phyloP scores from a whole-genome alignment of 2,888 invertebrate species.

The Silvanus unidentatus region DNA sequence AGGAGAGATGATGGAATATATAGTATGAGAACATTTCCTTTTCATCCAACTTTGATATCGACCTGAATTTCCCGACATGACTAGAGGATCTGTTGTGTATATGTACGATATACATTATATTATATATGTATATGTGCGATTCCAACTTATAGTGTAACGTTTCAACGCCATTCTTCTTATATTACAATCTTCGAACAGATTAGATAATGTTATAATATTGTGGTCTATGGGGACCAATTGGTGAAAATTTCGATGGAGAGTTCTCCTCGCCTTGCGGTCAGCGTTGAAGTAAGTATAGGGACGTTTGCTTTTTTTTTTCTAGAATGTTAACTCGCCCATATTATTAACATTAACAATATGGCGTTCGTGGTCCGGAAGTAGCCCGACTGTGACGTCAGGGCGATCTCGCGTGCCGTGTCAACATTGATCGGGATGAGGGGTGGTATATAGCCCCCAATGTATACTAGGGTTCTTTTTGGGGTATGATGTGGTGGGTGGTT shows the following conservation, averaged over 20 bases:
- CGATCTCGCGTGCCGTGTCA: constrained; percentile 44
- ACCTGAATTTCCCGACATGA: not conserved
- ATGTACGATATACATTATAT: too few species aligned
- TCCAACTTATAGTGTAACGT: too few species aligned
- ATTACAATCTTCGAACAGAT: too few species aligned
- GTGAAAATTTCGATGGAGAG: too few species aligned
- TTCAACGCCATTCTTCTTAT: too few species aligned
- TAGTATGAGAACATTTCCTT: not conserved
- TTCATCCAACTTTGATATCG: constrained; percentile 3
- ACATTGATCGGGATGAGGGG: constrained; percentile 40
- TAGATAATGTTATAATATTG: too few species aligned
- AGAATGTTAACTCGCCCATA: too few species aligned
- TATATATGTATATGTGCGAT: too few species aligned
- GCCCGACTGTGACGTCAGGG: constrained; percentile 28
- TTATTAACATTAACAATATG: constrained; percentile 22
- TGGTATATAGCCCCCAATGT: constrained; percentile 27
- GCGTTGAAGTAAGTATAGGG: too few species aligned
- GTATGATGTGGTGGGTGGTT: constrained; percentile 9
- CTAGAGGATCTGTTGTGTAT: not conserved
- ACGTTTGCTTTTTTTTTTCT: too few species aligned
- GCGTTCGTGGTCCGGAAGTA: constrained; percentile 23
- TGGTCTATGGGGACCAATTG: too few species aligned
- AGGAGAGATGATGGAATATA: not conserved
- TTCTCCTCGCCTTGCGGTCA: too few species aligned
- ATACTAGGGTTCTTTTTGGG: constrained; percentile 16